Evolutionary conservation across 2,797 vertebrate genomes (phyloP), one percentile per base, ranked within the genome.

Genomic region (Acropternis orthonyx): DNA sequence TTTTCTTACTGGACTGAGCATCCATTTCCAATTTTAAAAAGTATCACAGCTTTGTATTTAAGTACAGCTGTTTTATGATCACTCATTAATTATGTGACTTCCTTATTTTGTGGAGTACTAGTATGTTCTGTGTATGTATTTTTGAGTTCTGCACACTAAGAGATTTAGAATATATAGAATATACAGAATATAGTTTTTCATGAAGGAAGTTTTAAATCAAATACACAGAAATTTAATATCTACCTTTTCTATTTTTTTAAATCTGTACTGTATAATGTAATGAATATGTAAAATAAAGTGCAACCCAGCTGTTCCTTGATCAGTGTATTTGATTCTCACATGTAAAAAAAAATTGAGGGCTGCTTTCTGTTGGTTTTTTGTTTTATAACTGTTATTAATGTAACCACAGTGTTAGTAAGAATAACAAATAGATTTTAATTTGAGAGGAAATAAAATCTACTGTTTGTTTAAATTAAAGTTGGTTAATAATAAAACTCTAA

Each of bases 201-300:
- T 12, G 10, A 1, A 32, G 26, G 63, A 81, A 81, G 7, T 77
- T 92, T 66, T 51, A 43, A 91, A 88, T 84, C 19, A 15, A 78
- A 22, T 58, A 44, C 19, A 94, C 36, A 83, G 58, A 85, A 61
- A 88, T 74, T 12, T 56, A 67, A 52, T 63, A 14, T 39, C 62
- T 74, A 17, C 10, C 32, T 63, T 67, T 77, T 89, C 55, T 97
- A 84, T 82, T 85, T 96, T 96, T 96, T 79, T 48, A 41, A 66
- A 49, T 69, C 46, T 87, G 4, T 90, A 43, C 30, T 63, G 15
- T 74, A 37, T 82, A 49, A 77, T 39, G 10, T 30, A 68, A 32
- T 3, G 26, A 58, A 27, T 84, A 55, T 89, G 85, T 92, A 73
- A 92, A 88, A 86, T 83, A 39, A 95, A 86, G 10, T 62, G 54